A percentile compares a stretch with the other conserved stretches of the same genome.
Evolutionary conservation across 2,888 invertebrate genomes (phyloP).

Genomic region (Chouioia cunea): DNA sequence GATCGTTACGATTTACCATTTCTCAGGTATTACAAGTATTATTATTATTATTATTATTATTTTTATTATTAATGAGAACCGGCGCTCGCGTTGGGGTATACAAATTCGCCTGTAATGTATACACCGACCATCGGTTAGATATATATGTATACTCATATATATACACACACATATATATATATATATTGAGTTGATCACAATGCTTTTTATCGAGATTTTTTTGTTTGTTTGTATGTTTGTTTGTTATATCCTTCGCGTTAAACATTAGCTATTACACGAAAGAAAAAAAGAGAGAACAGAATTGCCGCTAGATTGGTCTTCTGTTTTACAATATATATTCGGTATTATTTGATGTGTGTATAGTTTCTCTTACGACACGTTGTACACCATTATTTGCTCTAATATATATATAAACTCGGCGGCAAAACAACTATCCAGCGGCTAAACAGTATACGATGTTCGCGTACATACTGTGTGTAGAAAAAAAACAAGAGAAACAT

Average conservation of each 20-base stretch:
- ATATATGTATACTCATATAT: slow-evolving; percentile 33
- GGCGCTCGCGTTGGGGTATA: too few species aligned
- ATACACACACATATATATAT: slow-evolving; percentile 24
- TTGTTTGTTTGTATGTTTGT: slow-evolving; percentile 30
- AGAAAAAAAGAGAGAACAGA: not conserved
- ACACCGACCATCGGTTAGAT: too few species aligned
- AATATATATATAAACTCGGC: not conserved
- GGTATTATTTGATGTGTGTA: slow-evolving; percentile 9
- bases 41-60: too few species aligned
- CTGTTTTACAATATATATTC: not conserved
- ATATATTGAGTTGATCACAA: slow-evolving; percentile 47
- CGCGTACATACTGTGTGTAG: not conserved
- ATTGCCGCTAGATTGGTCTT: slow-evolving; percentile 35
- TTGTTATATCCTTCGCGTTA: slow-evolving; percentile 27
- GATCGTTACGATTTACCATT: too few species aligned
- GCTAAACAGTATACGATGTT: not conserved
- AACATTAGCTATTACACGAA: slow-evolving; percentile 13
- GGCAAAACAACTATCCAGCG: too few species aligned
- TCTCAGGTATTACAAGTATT: too few species aligned
- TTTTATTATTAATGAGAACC: too few species aligned
- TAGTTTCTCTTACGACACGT: slow-evolving; percentile 4
- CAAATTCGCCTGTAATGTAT: too few species aligned
- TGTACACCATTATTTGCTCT: not conserved
- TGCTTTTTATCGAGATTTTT: slow-evolving; percentile 47
- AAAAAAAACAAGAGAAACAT: slow-evolving; percentile 12